Evolutionary conservation across 2,113 vertebrate genomes (phyloP).

Genomic region (Pterocles burchelli): DNA sequence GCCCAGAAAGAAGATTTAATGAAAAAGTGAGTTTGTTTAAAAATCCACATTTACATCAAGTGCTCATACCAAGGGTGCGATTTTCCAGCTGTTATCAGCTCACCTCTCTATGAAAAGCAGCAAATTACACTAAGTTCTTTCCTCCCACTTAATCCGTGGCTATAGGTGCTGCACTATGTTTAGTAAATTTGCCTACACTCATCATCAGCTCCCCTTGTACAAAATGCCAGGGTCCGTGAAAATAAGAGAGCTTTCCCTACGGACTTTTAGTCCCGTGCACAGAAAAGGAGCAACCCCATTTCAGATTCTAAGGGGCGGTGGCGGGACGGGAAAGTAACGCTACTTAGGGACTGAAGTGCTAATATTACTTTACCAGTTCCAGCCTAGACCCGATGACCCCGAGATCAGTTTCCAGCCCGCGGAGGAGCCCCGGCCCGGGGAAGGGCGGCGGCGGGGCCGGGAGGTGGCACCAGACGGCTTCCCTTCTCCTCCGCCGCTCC

Average conservation of each 20-base stretch:
- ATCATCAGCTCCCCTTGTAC: neutral
- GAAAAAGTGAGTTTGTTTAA: neutral
- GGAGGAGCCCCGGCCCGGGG: neutral
- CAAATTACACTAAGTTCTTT: neutral
- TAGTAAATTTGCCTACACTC: neutral
- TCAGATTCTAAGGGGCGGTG: fast-evolving
- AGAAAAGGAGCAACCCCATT: neutral
- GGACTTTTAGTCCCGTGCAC: fast-evolving
- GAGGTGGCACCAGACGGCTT: constrained; percentile 72
- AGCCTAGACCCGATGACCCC: no score
- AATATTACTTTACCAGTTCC: fast-evolving
- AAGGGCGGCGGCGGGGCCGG: neutral
- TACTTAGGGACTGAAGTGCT: fast-evolving
- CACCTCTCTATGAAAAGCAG: neutral
- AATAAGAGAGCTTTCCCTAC: no score
- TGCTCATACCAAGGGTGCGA: fast-evolving
- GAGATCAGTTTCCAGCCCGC: fast-evolving
- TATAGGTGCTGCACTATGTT: neutral
- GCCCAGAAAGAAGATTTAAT: neutral
- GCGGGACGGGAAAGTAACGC: no score
- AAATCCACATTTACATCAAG: neutral
- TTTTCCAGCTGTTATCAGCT: neutral
- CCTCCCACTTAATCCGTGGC: neutral
- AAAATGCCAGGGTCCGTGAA: neutral
- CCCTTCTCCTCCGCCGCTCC: neutral